phyloP scores from a whole-genome alignment of 1,140 invertebrate genomes.

The Diachasmimorpha longicaudata region DNA sequence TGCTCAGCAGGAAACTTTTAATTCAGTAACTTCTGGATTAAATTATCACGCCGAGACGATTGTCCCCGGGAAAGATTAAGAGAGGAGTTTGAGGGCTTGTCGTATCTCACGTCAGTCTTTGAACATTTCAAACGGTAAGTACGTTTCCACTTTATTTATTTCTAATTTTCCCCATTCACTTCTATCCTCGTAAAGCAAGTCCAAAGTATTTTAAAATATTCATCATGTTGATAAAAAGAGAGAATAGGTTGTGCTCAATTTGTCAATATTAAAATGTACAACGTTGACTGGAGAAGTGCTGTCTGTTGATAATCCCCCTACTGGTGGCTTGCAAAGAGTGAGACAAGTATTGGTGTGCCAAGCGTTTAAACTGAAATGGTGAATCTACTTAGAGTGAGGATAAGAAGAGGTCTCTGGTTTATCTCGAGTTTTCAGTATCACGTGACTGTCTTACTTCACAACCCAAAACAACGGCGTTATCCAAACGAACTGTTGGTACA shows the following conservation, averaged over 20 bases:
- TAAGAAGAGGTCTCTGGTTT: slow-evolving; percentile 24
- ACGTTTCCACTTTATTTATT: slow-evolving; percentile 23
- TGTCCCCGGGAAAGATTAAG: slow-evolving; percentile 54
- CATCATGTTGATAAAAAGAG: neutral
- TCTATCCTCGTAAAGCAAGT: neutral
- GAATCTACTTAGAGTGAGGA: slow-evolving; percentile 9
- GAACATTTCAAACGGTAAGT: slow-evolving; percentile 25
- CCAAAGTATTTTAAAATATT: neutral
- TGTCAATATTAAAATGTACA: slow-evolving; percentile 34
- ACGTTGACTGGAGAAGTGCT: slow-evolving; percentile 42
- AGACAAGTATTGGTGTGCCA: slow-evolving; percentile 1
- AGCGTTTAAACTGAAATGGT: neutral
- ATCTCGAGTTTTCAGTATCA: neutral
- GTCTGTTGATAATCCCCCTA: slow-evolving; percentile 43
- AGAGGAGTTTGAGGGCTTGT: slow-evolving; percentile 37
- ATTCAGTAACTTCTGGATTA: slow-evolving; percentile 58
- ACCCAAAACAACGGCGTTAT: slow-evolving; percentile 4
- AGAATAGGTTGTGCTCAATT: slow-evolving; percentile 35
- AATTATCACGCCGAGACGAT: slow-evolving; percentile 56
- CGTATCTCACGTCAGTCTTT: slow-evolving; percentile 12
- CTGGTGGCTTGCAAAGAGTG: slow-evolving; percentile 20
- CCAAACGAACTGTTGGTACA: slow-evolving; percentile 21
- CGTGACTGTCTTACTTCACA: too few species aligned
- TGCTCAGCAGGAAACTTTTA: slow-evolving; percentile 57
- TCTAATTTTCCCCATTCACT: slow-evolving; percentile 11